Base-by-base conservation (phyloP, 37 sponge, comb jelly and placozoan species). In the Ianthella basta region DNA sequence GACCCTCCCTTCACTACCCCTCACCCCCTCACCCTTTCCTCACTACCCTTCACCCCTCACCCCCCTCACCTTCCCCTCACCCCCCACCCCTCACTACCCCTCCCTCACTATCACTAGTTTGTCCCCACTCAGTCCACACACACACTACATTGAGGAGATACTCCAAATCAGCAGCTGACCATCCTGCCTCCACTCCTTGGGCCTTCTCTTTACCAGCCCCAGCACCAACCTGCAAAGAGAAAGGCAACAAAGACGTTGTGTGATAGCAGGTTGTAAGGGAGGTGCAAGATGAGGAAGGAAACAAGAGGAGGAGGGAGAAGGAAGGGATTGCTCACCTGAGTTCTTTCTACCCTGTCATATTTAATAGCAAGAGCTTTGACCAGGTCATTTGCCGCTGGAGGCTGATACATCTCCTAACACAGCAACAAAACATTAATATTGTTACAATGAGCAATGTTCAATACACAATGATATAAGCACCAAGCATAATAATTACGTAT, bases 321-420 rank as follows among this genome's bases (percentile, higher is more conserved):
- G 73, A 15, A 55, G 60, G 84, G 40, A 32, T 84, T 20, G 35
- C 50, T 44, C 50, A 44, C 50, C 8, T 44, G 50, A 44, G 8
- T 8, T 10, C 8, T 3, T 44, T 44, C 50, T 44, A 8, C 64
- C 1, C 72, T 55, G 25, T 85, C 66, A 50, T 82, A 88, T 63
- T 85, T 92, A 39, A 83, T 66, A 4, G 60, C 72, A 16, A 89
- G 83, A 14, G 83, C 84, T 38, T 86, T 75, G 18, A 86, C 85
- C 4, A 89, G 56, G 15, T 83, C 80, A 44, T 83, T 73, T 15
- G 89, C 82, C 35, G 74, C 75, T 57, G 56, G 84, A 80, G 35
- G 84, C 84, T 83, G 39, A 29, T 39, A 50, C 35, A 83, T 44
- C 8, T 44, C 50, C 50, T 44, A 8, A n/a, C n/a, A n/a, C 4